phyloP scores from a whole-genome alignment of 2,888 invertebrate species.

The Philereme transversata region DNA sequence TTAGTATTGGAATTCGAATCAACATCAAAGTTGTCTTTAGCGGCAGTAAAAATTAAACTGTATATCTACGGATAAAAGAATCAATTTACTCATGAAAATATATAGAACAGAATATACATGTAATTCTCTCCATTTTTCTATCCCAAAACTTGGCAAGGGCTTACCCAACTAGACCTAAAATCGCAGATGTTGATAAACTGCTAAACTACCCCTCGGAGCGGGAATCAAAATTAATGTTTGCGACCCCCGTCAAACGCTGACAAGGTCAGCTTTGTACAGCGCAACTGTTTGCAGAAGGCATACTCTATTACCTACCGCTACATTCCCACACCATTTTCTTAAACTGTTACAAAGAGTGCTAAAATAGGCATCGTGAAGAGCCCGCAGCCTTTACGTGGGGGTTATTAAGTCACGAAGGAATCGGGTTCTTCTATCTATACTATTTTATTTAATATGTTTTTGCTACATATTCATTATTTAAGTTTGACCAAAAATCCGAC shows the following conservation, averaged over 20 bases:
- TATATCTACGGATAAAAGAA: too few relatives aligned
- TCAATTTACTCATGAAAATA: not conserved
- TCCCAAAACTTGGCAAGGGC: conserved; percentile 12
- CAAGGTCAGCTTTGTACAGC: conserved; percentile 26
- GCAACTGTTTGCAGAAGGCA: conserved; percentile 17
- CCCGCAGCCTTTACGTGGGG: too few relatives aligned
- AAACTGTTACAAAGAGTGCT: not conserved
- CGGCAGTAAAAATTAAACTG: too few relatives aligned
- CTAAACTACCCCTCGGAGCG: conserved; percentile 27
- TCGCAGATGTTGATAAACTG: conserved; percentile 33
- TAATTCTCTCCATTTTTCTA: not conserved
- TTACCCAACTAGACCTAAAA: conserved; percentile 24
- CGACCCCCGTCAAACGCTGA: conserved; percentile 34
- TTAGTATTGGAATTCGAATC: too few relatives aligned
- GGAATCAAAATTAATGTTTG: conserved; percentile 40
- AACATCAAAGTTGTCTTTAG: too few relatives aligned
- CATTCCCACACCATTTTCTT: not conserved
- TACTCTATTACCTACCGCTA: not conserved
- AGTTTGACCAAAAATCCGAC: too few relatives aligned
- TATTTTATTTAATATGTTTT: too few relatives aligned
- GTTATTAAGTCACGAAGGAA: too few relatives aligned
- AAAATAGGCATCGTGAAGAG: too few relatives aligned
- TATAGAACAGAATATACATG: not conserved
- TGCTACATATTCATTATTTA: too few relatives aligned
- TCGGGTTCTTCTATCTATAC: too few relatives aligned